Conservation (phyloP, 2,888 invertebrate species). For the Alsophila aescularia region DNA sequence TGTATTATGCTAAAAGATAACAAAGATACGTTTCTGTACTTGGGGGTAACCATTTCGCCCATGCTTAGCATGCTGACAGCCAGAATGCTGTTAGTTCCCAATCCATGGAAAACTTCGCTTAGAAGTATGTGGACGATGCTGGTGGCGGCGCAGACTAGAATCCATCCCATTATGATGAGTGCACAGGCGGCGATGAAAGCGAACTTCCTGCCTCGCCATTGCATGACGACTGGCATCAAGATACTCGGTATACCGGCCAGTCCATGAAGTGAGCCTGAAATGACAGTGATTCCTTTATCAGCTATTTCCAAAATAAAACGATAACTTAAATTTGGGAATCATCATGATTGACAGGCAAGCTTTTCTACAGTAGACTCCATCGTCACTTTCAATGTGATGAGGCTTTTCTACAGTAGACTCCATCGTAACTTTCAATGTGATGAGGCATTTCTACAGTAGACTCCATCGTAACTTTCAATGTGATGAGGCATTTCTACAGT, state of each 20-base stretch:
- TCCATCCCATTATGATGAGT: conserved; percentile 36
- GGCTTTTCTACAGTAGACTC: too few species aligned
- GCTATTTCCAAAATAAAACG: too few species aligned
- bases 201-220: conserved; percentile 37
- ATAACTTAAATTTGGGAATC: too few species aligned
- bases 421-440: too few species aligned
- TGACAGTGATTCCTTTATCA: background rate
- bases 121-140: conserved; percentile 24
- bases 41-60: conserved; percentile 40
- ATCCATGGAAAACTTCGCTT: conserved; percentile 38
- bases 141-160: conserved; percentile 21
- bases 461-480: too few species aligned
- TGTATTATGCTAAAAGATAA: conserved; percentile 27
- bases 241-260: conserved; percentile 42
- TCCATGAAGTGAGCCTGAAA: conserved; percentile 39
- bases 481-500: too few species aligned
- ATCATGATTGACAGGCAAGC: too few species aligned
- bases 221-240: conserved; percentile 38
- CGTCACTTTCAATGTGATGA: too few species aligned
- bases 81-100: conserved; percentile 36
- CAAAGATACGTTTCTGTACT: conserved; percentile 32
- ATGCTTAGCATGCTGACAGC: conserved; percentile 29
- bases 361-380: too few species aligned
- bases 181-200: conserved; percentile 38
- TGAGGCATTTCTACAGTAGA: too few species aligned